phyloP scores from a whole-genome alignment of 2,113 vertebrate genomes.

The Xenopus laevis region DNA sequence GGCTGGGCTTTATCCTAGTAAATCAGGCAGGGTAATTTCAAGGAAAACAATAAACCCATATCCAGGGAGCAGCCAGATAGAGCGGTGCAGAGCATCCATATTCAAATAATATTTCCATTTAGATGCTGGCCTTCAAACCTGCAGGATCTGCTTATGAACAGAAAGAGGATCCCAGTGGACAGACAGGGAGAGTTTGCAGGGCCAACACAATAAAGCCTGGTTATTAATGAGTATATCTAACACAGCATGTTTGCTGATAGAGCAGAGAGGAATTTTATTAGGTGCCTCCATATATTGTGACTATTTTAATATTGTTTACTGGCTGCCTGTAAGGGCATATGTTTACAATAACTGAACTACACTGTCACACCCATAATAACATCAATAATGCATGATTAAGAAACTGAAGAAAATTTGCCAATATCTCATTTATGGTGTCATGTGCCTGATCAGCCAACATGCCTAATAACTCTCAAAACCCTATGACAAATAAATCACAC shows the following conservation, averaged over 20 bases:
- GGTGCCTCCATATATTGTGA: slow-evolving; percentile 1
- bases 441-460: too few species aligned
- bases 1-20: slow-evolving; percentile 67
- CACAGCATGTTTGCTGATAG: slow-evolving; percentile 10
- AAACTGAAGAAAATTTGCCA: too few species aligned
- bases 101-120: slow-evolving; percentile 56
- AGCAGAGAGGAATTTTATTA: slow-evolving; percentile 4
- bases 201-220: slow-evolving; percentile 13
- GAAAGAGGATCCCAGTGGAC: slow-evolving; percentile 29
- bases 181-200: slow-evolving; percentile 6
- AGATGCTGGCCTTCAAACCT: slow-evolving; percentile 9
- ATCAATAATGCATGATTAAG: too few species aligned
- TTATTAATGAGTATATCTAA: slow-evolving; percentile 40
- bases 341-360: not conserved
- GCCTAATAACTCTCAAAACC: too few species aligned
- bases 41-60: slow-evolving; percentile 68
- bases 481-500: too few species aligned
- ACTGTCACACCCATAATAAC: not conserved
- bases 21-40: slow-evolving; percentile 67
- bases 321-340: not conserved
- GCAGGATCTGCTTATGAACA: slow-evolving; percentile 17
- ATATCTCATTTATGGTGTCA: too few species aligned
- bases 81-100: slow-evolving; percentile 64
- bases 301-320: not conserved
- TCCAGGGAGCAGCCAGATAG: slow-evolving; percentile 66